These are phyloP conservation scores for Takifugu bimaculatus DNA, from an alignment of 2,113 vertebrate species.

Conservation along the genomic window DNA sequence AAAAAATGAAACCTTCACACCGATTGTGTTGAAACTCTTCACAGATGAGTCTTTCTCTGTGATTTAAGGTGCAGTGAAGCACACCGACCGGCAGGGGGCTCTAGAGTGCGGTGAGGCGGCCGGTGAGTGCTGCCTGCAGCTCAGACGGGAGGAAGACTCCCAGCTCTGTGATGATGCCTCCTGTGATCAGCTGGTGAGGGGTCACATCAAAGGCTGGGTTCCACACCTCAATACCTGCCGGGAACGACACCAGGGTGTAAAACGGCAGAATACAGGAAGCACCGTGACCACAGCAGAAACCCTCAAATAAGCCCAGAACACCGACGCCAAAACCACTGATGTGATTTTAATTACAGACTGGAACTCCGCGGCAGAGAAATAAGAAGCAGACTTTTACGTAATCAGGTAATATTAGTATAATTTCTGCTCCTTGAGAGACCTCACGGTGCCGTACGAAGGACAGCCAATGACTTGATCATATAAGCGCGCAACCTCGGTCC, in stretches of 20 bases:
- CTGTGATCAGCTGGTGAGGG: conserved; percentile 87
- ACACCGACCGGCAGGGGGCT: conserved; percentile 42
- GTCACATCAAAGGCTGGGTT: conserved; percentile 91
- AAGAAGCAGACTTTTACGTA: too few species aligned
- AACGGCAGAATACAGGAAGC: background rate
- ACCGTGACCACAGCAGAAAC: too few species aligned
- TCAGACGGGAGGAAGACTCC: conserved; percentile 85
- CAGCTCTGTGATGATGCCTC: conserved; percentile 87
- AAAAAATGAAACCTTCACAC: conserved; percentile 5
- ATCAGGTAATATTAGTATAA: too few species aligned
- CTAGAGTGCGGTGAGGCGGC: conserved; percentile 80
- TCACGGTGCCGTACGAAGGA: too few species aligned
- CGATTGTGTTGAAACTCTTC: conserved; percentile 22
- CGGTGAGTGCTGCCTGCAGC: conserved; percentile 79
- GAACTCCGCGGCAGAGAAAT: too few species aligned
- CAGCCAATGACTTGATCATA: too few species aligned
- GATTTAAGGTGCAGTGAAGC: conserved; percentile 54
- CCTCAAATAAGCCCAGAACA: too few species aligned
- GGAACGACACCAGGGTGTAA: background rate
- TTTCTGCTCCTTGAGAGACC: too few species aligned
- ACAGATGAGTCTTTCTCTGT: conserved; percentile 36
- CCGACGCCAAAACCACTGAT: too few species aligned
- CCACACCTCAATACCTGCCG: conserved; percentile 85
- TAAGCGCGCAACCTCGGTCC: conserved; percentile 11
- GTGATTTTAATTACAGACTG: too few species aligned